Base-by-base conservation (phyloP, 2,888 invertebrate species). In the Orchesellides sinensis region DNA sequence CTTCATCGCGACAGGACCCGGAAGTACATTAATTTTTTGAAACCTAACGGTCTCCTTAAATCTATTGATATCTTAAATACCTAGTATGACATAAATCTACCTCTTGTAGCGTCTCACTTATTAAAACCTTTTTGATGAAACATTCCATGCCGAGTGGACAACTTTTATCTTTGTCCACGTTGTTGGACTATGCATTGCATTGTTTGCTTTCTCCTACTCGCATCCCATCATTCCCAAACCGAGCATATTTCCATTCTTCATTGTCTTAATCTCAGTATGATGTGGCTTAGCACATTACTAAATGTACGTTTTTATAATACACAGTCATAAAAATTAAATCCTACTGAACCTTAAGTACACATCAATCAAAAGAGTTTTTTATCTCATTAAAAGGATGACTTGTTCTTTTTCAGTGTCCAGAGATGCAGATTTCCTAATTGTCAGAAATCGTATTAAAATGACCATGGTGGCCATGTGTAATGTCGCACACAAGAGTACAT, bases 1-100 rank as follows among this genome's bases (percentile, higher is more conserved):
- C 40, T 65, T 65, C 40, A 23, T 65, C 66, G 45, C 75, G 75
- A 75, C 75, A 75, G 56, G 75, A 45, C 56, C 45, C 75, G 75
- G 75, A 75, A 75, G 75, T 75, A 56, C 66, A 75, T 66, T 32
- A 52, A 65, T 66, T 40, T 75, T 74, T 68, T 63, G 14, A 61
- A 73, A 73, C 74, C 52, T 65, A 17, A 14, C 59, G 23, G 14
- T 35, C 40, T 56, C 40, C 40, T 40, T 14, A 52, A 52, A 17
- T 52, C 52, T 52, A 52, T 19, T 17, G 52, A 52, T 52, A 52
- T 17, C 17, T 21, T 52, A 52, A 52, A 21, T 52, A 21, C 21
- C 17, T 52, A 17, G n/a, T 21, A 3, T 19, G 19, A 52, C 17
- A 47, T 32, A 40, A 40, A 14, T 40, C 40, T 40, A n/a, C n/a